phyloP scores from a whole-genome alignment of 2,888 invertebrate genomes.

The Drosophila neonasuta region DNA sequence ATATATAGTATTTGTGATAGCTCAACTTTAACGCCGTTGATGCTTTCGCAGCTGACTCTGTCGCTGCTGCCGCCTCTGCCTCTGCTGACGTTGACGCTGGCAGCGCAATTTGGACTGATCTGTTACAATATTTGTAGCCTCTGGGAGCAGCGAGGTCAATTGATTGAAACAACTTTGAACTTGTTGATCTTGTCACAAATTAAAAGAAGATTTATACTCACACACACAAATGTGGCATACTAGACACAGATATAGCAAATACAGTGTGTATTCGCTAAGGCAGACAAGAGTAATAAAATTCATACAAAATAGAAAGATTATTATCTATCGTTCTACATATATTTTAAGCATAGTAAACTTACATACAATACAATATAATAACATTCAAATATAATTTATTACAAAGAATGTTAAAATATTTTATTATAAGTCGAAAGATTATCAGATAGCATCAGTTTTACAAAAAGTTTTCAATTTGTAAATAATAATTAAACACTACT shows the following conservation, averaged over 20 bases:
- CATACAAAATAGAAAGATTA: too few relatives aligned
- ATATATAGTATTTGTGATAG: constrained; percentile 31
- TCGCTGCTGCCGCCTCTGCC: background rate
- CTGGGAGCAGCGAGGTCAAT: constrained; percentile 81
- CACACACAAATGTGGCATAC: constrained; percentile 39
- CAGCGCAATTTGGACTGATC: constrained; percentile 64
- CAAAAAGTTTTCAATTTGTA: too few relatives aligned
- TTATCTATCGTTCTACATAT: too few relatives aligned
- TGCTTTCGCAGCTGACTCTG: background rate
- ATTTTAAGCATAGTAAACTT: too few relatives aligned
- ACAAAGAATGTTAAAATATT: too few relatives aligned
- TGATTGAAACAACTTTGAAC: constrained; percentile 83
- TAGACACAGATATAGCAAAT: constrained; percentile 19
- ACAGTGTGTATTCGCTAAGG: constrained; percentile 44
- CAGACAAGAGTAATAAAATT: too few relatives aligned
- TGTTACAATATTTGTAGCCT: constrained; percentile 77
- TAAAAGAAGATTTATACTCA: constrained; percentile 81
- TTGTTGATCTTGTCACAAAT: constrained; percentile 83
- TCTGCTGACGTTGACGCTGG: constrained; percentile 24
- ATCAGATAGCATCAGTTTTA: too few relatives aligned
- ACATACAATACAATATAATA: too few relatives aligned
- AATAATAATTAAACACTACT: too few relatives aligned
- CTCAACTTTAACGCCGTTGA: constrained; percentile 6
- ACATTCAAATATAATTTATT: too few relatives aligned
- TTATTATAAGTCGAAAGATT: too few relatives aligned